Evolutionary conservation across 2,113 vertebrate species (phyloP), one percentile per base, ranked within the genome.

Genomic region (Petrocephalus zakoni): DNA sequence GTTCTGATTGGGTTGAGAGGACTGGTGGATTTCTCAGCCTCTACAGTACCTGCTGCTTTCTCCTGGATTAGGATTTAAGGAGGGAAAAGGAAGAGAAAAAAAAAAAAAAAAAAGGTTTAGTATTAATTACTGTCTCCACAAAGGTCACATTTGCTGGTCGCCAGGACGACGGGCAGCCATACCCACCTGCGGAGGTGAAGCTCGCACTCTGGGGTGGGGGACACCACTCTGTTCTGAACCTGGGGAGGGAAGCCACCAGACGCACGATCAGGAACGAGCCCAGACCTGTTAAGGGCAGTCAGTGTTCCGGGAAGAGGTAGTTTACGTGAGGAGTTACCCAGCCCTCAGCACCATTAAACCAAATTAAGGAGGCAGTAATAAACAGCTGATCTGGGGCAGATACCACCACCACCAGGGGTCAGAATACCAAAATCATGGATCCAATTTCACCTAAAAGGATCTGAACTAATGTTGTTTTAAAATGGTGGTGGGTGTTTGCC

Each of bases 121-220:
- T n/a, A 55, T 49, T 7, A 56, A 34, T 55, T n/a, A 55, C 25
- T 4, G 51, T 55, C 15, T 29, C n/a, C 46, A 83, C 10, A 53
- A 86, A 55, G 25, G 52, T 55, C 29, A 53, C 6, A 13, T 85
- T 19, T 6, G 84, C 25, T 86, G 22, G 2, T 25, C 15, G 55
- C 37, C 37, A 85, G 11, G 49, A 55, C 84, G 9, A 25, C 10
- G 6, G n/a, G 22, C 22, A 4, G 46, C 84, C n/a, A 88, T 46
- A 64, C 84, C 87, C 81, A 91, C 92, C 64, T 91, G 90, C 47
- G 83, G 25, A 15, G 19, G 53, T 78, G 88, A n/a, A 42, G 75
- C 15, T 10, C 86, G 53, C 15, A 11, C 37, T 10, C 51, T 85
- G 46, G 49, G 46, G 42, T 89, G 90, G 7, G 82, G 21, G 52